Conservation (phyloP, 2,113 vertebrate genomes). For the Zosterops pallidus region DNA sequence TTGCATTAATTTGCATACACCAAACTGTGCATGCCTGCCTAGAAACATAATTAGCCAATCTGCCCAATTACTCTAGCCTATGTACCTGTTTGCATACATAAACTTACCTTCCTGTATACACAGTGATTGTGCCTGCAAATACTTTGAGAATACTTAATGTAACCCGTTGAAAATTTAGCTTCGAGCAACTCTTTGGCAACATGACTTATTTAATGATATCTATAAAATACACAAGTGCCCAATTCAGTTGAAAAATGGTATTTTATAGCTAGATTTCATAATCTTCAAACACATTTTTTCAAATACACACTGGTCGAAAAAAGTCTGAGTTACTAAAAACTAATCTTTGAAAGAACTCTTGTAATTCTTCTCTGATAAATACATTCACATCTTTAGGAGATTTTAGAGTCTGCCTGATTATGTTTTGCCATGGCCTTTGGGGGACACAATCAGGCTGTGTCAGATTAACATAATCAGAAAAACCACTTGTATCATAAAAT, state of each 20-base stretch:
- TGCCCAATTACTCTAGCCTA: conserved; percentile 38
- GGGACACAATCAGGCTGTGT: neutral
- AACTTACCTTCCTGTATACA: conserved; percentile 29
- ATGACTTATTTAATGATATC: neutral
- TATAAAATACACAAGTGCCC: neutral
- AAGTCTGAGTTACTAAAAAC: neutral
- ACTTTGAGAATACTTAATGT: neutral
- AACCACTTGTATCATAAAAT: neutral
- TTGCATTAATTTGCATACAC: conserved; percentile 26
- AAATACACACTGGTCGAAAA: neutral
- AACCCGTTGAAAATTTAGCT: neutral
- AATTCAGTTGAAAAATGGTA: neutral
- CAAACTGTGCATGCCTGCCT: neutral
- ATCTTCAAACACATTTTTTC: neutral
- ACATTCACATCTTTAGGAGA: neutral
- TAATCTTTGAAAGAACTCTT: neutral
- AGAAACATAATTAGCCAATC: conserved; percentile 45
- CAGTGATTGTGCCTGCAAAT: conserved; percentile 1
- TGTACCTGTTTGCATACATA: conserved; percentile 63
- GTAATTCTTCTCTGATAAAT: neutral
- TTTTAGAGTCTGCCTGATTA: neutral
- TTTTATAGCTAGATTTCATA: neutral
- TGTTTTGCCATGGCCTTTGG: neutral
- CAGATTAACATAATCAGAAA: neutral
- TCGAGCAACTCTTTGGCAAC: neutral